Conservation (phyloP, 1,140 invertebrate genomes). For the Drosophila repletoides region DNA sequence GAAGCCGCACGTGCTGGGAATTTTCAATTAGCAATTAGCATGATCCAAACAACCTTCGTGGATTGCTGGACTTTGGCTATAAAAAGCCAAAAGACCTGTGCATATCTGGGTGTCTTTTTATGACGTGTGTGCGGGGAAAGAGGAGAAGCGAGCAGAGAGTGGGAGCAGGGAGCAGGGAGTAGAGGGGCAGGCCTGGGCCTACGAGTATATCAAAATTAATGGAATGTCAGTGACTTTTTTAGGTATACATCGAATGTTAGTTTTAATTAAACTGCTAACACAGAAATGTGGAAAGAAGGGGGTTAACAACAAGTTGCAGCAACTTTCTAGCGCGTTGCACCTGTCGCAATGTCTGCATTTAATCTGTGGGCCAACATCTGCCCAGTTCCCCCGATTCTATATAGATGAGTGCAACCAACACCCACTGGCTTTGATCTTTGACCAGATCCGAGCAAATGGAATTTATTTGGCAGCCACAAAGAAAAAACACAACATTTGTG, state of each 20-base stretch:
- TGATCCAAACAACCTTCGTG: constrained; percentile 31
- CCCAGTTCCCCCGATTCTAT: no score
- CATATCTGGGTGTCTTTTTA: constrained; percentile 50
- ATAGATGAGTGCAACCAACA: no score
- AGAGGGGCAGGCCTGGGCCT: not conserved
- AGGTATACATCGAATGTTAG: not conserved
- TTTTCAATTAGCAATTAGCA: constrained; percentile 69
- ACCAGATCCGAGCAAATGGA: constrained; percentile 47
- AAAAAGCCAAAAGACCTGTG: constrained; percentile 5
- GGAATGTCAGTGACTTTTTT: constrained; percentile 47
- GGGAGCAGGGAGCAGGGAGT: not conserved
- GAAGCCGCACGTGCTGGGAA: constrained; percentile 62
- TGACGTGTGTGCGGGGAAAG: constrained; percentile 49
- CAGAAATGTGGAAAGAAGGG: constrained; percentile 34
- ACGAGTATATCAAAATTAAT: constrained; percentile 33
- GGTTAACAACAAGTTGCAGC: constrained; percentile 35
- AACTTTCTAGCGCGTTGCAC: constrained; percentile 54
- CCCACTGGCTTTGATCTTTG: constrained; percentile 63
- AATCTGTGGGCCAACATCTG: constrained; percentile 42
- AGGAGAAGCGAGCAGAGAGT: not conserved
- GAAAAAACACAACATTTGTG: not conserved
- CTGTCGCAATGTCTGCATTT: constrained; percentile 43
- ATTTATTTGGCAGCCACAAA: constrained; percentile 58
- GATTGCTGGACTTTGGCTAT: constrained; percentile 45
- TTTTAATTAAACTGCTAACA: constrained; percentile 70